Evolutionary conservation across 2,797 vertebrate species (phyloP).

Genomic region (Antrozous pallidus): DNA sequence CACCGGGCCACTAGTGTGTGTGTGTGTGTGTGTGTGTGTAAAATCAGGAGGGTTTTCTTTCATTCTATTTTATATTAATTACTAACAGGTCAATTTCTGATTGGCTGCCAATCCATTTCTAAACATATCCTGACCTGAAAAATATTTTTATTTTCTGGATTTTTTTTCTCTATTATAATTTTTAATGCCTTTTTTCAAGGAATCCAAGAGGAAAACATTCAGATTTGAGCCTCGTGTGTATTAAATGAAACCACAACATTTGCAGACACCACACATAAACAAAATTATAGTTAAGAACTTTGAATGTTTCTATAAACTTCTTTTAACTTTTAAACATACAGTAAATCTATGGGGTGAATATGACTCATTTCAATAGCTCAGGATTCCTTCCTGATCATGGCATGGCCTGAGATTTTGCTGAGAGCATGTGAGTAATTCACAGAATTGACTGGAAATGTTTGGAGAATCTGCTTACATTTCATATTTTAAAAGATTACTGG

Average conservation of each 20-base stretch:
- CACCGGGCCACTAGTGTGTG: too few relatives aligned
- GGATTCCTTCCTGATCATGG: conserved; percentile 63
- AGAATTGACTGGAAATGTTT: conserved; percentile 59
- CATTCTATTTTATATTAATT: not conserved
- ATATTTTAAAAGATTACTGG: conserved; percentile 71
- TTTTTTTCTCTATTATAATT: not conserved
- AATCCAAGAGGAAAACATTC: conserved; percentile 1
- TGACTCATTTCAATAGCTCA: conserved; percentile 73
- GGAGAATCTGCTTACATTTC: conserved; percentile 77
- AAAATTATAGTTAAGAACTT: conserved; percentile 73
- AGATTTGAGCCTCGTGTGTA: not conserved
- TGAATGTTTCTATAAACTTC: conserved; percentile 66
- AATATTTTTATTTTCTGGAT: conserved; percentile 16
- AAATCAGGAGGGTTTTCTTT: not conserved
- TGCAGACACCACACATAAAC: conserved; percentile 74
- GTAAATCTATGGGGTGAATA: conserved; percentile 61
- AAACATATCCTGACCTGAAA: not conserved
- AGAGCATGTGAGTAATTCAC: conserved; percentile 53
- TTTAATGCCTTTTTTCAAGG: conserved; percentile 11
- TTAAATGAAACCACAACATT: conserved; percentile 60
- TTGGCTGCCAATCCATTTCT: not conserved
- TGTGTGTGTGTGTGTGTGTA: too few relatives aligned
- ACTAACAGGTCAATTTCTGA: not conserved
- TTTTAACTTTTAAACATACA: conserved; percentile 72
- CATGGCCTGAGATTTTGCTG: conserved; percentile 43